phyloP scores from a whole-genome alignment of 2,888 invertebrate genomes.

The Pristionchus japonicus region DNA sequence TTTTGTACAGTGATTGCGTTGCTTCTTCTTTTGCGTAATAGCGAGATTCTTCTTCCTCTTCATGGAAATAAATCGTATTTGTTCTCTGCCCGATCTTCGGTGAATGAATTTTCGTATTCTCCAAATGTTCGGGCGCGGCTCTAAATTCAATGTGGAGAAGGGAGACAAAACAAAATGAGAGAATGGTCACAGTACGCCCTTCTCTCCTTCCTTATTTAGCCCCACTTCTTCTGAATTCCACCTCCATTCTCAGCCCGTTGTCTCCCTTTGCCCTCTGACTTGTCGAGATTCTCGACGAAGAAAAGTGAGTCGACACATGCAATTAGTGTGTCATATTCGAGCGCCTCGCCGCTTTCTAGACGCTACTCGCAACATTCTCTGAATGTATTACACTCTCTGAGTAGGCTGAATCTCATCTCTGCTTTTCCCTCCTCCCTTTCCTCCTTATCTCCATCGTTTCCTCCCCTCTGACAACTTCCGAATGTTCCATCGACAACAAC shows the following conservation, averaged over 20 bases:
- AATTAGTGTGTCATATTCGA: slow-evolving; percentile 37
- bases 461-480: background rate
- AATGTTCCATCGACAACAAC: too few relatives aligned
- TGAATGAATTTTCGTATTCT: background rate
- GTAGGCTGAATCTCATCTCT: background rate
- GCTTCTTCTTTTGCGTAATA: too few relatives aligned
- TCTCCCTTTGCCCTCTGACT: background rate
- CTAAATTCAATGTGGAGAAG: background rate
- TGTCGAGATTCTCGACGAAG: background rate
- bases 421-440: background rate
- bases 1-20: too few relatives aligned
- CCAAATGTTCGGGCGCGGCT: background rate
- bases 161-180: background rate
- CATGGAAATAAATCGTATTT: background rate
- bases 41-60: background rate
- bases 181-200: background rate
- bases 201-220: background rate
- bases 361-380: slow-evolving; percentile 30
- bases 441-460: background rate
- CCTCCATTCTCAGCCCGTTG: background rate
- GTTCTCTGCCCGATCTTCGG: background rate
- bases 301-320: background rate
- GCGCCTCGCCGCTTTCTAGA: background rate
- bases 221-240: background rate
- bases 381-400: slow-evolving; percentile 37